Conservation (phyloP, 2,888 invertebrate genomes). For the Drosophila subsilvestris region DNA sequence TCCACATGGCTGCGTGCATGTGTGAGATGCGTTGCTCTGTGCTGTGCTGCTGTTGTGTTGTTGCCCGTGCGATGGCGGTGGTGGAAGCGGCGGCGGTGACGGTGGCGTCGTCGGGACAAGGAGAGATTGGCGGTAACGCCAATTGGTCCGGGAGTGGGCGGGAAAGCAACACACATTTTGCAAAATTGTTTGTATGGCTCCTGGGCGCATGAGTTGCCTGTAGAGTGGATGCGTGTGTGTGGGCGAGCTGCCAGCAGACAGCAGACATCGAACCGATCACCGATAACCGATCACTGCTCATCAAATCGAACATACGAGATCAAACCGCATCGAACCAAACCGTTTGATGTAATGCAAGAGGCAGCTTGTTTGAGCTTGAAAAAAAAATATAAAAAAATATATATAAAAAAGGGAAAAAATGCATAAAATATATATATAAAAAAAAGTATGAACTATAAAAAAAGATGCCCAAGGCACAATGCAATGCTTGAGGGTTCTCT, state of each 20-base stretch:
- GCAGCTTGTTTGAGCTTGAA: constrained; percentile 19
- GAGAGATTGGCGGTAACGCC: not conserved
- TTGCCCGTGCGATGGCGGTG: constrained; percentile 43
- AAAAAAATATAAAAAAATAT: not conserved
- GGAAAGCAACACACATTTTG: not conserved
- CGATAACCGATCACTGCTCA: not conserved
- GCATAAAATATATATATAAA: constrained; percentile 4
- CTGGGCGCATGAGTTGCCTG: constrained; percentile 1
- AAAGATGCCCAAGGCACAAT: constrained; percentile 31
- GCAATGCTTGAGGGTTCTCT: not conserved
- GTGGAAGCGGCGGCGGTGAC: constrained; percentile 14
- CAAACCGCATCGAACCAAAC: not conserved
- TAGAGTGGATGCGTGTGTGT: not conserved
- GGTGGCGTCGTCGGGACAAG: constrained; percentile 15
- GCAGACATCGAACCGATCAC: not conserved
- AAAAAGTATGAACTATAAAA: not conserved
- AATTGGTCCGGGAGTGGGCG: not conserved
- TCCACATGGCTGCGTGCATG: constrained; percentile 4
- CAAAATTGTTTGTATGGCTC: not conserved
- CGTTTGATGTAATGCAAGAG: constrained; percentile 13
- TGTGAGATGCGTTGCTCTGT: constrained; percentile 36
- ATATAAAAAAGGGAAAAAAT: constrained; percentile 3
- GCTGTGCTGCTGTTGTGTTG: constrained; percentile 45
- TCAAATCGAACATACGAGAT: not conserved
- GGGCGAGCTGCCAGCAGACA: not conserved